Percentiles rank a stretch among this genome's conserved stretches.
Conservation (phyloP, 2,113 vertebrate genomes). For the Rutilus rutilus region DNA sequence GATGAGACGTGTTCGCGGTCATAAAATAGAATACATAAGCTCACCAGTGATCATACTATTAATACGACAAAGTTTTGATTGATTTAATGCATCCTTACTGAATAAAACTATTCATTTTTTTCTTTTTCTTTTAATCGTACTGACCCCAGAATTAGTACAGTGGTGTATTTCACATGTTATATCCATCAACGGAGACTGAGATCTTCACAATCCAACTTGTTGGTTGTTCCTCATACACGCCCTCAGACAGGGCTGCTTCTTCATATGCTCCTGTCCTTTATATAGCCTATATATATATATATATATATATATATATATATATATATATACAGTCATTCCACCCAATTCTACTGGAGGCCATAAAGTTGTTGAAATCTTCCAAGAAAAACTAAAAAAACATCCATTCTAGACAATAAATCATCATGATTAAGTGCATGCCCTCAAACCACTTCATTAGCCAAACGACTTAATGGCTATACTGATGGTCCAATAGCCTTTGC, state of each 20-base stretch:
- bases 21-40: too few relatives aligned
- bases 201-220: too few relatives aligned
- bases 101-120: background rate
- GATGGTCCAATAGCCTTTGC: constrained; percentile 1
- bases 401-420: constrained; percentile 14
- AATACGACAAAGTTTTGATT: background rate
- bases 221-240: too few relatives aligned
- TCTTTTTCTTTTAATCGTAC: background rate
- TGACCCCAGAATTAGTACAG: background rate
- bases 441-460: constrained; percentile 21
- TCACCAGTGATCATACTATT: too few relatives aligned
- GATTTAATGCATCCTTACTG: background rate
- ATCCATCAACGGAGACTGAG: background rate
- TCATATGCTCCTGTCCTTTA: too few relatives aligned
- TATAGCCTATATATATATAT: too few relatives aligned
- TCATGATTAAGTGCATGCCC: constrained; percentile 24
- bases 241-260: too few relatives aligned
- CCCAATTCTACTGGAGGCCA: background rate
- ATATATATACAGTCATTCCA: background rate
- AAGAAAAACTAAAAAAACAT: background rate
- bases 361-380: background rate
- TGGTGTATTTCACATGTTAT: background rate
- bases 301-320: too few relatives aligned
- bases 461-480: constrained; percentile 16
- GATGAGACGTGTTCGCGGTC: too few relatives aligned